Conservation (phyloP, 2,888 invertebrate species). For the Drosophila meridionalis region DNA sequence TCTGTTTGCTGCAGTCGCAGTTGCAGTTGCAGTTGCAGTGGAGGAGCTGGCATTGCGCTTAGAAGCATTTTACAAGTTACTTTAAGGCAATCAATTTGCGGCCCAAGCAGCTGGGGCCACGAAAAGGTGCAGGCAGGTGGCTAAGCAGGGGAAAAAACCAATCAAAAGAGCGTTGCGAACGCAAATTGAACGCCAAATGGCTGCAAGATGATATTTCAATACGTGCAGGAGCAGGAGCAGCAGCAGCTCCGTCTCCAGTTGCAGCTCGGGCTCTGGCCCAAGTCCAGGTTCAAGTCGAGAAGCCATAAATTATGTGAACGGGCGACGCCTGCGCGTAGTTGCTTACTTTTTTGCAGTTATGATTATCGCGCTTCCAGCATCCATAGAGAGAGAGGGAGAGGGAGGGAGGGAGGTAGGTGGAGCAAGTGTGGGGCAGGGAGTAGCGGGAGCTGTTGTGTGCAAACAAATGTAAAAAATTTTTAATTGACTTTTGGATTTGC, state of each 20-base stretch:
- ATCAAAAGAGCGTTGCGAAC: conserved; percentile 80
- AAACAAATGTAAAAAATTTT: conserved; percentile 82
- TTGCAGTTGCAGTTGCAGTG: conserved; percentile 21
- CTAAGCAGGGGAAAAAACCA: conserved; percentile 58
- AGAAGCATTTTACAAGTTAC: conserved; percentile 79
- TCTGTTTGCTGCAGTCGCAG: conserved; percentile 74
- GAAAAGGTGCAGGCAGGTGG: conserved; percentile 25
- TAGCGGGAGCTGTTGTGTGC: conserved; percentile 62
- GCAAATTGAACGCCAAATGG: conserved; percentile 80
- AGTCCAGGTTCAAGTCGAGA: conserved; percentile 1
- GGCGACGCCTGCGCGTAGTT: conserved; percentile 79
- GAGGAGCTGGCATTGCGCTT: conserved; percentile 31
- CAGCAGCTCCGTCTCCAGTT: not conserved
- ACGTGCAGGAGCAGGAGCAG: conserved; percentile 42
- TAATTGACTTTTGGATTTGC: conserved; percentile 78
- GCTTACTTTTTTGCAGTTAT: conserved; percentile 79
- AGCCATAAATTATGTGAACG: conserved; percentile 73
- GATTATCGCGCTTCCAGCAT: conserved; percentile 75
- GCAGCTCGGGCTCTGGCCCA: not conserved
- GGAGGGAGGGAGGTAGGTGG: too few relatives aligned
- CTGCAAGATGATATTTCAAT: conserved; percentile 78
- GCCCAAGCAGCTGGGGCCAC: conserved; percentile 46
- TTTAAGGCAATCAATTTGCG: conserved; percentile 82
- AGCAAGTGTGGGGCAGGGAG: not conserved
- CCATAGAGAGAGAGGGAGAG: not conserved